A percentile compares a stretch with the other conserved stretches of the same genome.
phyloP scores from a whole-genome alignment of 2,797 vertebrate genomes.

The Geotrypetes seraphini region DNA sequence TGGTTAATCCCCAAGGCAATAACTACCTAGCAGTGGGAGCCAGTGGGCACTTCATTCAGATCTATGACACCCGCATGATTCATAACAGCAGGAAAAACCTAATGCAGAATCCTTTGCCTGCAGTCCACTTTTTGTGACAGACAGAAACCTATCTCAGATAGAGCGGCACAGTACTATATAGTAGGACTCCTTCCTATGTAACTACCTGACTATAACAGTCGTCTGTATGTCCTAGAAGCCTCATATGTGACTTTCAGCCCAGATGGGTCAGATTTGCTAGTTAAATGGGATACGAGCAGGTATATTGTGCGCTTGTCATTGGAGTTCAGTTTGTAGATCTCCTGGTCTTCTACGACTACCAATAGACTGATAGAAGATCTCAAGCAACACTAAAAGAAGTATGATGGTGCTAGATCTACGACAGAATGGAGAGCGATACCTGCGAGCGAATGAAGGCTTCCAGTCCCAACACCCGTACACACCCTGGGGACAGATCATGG shows the following conservation, averaged over 20 bases:
- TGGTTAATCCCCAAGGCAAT: slow-evolving; percentile 94
- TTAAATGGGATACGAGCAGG: slow-evolving; percentile 99
- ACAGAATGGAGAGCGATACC: too few species aligned
- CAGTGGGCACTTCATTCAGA: slow-evolving; percentile 88
- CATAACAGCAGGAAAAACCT: slow-evolving; percentile 91
- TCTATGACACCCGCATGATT: slow-evolving; percentile 98
- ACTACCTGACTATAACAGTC: slow-evolving; percentile 89
- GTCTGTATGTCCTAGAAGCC: slow-evolving; percentile 87
- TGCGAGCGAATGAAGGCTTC: too few species aligned
- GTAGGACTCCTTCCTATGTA: slow-evolving; percentile 94
- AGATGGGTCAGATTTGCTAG: slow-evolving; percentile 89
- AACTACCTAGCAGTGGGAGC: slow-evolving; percentile 92
- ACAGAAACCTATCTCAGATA: slow-evolving; percentile 87
- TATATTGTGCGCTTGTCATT: too few species aligned
- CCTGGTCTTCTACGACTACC: too few species aligned
- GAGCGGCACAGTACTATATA: slow-evolving; percentile 93
- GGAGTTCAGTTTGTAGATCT: too few species aligned
- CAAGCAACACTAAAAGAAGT: too few species aligned
- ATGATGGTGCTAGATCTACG: too few species aligned
- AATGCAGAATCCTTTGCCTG: slow-evolving; percentile 75
- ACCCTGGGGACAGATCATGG: too few species aligned
- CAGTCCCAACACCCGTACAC: too few species aligned
- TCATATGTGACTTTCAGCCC: slow-evolving; percentile 97
- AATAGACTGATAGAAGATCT: too few species aligned
- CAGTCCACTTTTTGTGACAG: slow-evolving; percentile 88